These are phyloP conservation scores for Crocidura indochinensis DNA, from an alignment of 2,797 vertebrate species.

Conservation along the genomic window DNA sequence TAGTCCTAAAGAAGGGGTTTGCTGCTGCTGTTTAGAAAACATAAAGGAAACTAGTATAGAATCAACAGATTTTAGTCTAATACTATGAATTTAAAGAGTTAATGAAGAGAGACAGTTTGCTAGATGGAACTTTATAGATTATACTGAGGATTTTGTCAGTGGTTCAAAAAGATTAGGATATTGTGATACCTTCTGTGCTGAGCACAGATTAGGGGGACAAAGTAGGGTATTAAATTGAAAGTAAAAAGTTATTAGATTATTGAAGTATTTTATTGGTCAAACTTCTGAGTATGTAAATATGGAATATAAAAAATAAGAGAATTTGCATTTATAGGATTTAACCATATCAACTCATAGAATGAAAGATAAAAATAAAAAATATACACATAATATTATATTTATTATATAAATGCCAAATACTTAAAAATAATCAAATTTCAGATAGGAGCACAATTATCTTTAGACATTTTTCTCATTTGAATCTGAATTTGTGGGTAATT, in stretches of 20 bases:
- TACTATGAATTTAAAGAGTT: neutral
- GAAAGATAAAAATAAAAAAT: neutral
- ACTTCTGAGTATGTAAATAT: neutral
- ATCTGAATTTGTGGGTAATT: neutral
- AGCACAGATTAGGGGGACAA: neutral
- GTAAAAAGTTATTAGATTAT: neutral
- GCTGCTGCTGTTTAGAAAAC: neutral
- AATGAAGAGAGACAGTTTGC: neutral
- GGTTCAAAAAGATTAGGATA: neutral
- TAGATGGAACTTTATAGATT: neutral
- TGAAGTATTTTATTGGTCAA: neutral
- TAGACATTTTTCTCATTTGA: neutral
- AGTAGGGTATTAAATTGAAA: neutral
- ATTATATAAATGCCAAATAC: neutral
- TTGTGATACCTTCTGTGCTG: neutral
- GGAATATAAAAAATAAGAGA: neutral
- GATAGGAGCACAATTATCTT: neutral
- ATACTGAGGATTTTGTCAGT: neutral
- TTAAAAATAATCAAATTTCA: neutral
- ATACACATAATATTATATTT: no score
- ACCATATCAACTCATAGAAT: neutral
- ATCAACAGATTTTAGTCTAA: neutral
- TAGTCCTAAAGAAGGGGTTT: rapidly evolving
- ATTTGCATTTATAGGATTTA: neutral
- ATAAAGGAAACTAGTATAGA: neutral